phyloP scores from a whole-genome alignment of 2,113 vertebrate genomes.

The Myiozetetes cayanensis region DNA sequence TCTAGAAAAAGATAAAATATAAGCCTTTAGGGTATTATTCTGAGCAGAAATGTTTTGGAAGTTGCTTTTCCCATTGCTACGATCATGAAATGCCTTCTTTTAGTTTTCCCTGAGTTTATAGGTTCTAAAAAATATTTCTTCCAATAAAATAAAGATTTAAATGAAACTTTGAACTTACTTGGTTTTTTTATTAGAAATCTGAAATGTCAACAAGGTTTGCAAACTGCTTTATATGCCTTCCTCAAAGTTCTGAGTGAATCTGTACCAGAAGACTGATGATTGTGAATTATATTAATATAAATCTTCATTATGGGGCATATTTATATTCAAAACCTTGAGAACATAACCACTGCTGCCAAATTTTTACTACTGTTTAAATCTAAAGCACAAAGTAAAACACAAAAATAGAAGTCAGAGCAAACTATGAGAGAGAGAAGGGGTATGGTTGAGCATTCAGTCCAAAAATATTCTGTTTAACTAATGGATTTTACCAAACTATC shows the following conservation, averaged over 20 bases:
- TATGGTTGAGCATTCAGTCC: not conserved
- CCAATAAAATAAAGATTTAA: not conserved
- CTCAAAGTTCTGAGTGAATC: not conserved
- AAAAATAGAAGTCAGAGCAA: not conserved
- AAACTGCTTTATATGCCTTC: not conserved
- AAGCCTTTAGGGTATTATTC: not conserved
- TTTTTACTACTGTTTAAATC: not conserved
- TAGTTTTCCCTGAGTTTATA: not conserved
- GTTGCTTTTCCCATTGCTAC: not conserved
- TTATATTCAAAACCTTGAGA: not conserved
- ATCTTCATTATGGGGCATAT: not conserved
- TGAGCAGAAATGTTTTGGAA: not conserved
- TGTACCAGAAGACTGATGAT: not conserved
- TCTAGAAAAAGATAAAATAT: not conserved
- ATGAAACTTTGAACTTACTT: not conserved
- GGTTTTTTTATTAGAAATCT: not conserved
- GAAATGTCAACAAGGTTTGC: not conserved
- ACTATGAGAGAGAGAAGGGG: not conserved
- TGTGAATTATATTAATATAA: not conserved
- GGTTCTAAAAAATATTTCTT: not conserved
- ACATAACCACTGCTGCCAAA: not conserved
- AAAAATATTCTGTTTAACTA: not conserved
- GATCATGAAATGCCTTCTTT: not conserved
- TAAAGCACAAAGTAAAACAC: not conserved
- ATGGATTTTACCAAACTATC: not conserved